These are phyloP conservation scores for Lates japonicus DNA, from an alignment of 2,797 vertebrate species.

Conservation along the genomic window DNA sequence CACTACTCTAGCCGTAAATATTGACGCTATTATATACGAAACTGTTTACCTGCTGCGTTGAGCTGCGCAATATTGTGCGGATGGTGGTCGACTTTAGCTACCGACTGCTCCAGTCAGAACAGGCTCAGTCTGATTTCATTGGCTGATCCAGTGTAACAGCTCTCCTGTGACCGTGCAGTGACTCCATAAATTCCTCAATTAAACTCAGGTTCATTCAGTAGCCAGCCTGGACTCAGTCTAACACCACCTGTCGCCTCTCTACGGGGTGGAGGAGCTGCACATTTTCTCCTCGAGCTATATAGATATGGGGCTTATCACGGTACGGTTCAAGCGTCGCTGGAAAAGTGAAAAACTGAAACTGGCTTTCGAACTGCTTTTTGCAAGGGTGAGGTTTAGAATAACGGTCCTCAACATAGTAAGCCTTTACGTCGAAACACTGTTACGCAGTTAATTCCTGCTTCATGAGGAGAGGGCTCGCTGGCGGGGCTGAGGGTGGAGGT, in stretches of 20 bases:
- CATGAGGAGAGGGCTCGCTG: too few species aligned
- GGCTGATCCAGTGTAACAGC: too few species aligned
- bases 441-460: too few species aligned
- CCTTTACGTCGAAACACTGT: too few species aligned
- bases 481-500: too few species aligned
- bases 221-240: not conserved
- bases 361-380: not conserved
- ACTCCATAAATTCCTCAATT: too few species aligned
- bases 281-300: constrained; percentile 83
- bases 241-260: not conserved
- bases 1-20: constrained; percentile 61
- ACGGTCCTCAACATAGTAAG: too few species aligned
- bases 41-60: not conserved
- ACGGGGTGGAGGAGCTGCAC: constrained; percentile 58
- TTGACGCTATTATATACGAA: not conserved
- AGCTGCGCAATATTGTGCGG: not conserved
- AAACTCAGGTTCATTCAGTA: too few species aligned
- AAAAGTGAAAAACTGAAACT: constrained; percentile 86
- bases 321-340: constrained; percentile 82
- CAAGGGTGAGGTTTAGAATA: too few species aligned
- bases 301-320: constrained; percentile 78
- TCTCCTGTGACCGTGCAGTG: not conserved
- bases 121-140: too few species aligned
- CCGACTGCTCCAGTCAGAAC: too few species aligned
- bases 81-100: constrained; percentile 24